Percentiles rank a stretch among this genome's conserved stretches.
These are phyloP conservation scores for Zophobas morio DNA, from an alignment of 1,140 invertebrate genomes.

Conservation along the genomic window DNA sequence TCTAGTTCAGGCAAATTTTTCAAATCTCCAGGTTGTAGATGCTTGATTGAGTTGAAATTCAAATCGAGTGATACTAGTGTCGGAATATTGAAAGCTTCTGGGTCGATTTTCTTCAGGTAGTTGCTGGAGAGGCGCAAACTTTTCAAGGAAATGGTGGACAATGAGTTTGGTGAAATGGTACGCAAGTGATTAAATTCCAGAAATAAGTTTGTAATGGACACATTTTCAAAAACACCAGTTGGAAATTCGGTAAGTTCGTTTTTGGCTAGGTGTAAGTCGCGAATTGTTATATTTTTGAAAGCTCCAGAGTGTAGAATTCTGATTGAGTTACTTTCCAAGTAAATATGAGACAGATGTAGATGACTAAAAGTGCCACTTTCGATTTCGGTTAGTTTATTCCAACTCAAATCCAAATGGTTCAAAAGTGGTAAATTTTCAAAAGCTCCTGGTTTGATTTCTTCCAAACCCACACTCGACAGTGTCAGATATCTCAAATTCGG, in stretches of 20 bases:
- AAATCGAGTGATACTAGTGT: neutral
- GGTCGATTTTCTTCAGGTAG: conserved; percentile 4
- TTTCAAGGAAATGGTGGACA: neutral
- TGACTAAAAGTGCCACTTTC: neutral
- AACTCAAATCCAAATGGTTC: neutral
- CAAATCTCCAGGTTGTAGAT: conserved; percentile 39
- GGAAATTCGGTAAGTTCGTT: conserved; percentile 1
- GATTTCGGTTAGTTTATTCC: neutral
- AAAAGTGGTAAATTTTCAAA: conserved; percentile 1
- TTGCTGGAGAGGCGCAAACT: neutral
- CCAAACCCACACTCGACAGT: neutral
- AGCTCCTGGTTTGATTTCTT: conserved; percentile 2
- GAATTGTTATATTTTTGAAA: conserved; percentile 4
- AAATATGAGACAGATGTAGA: neutral
- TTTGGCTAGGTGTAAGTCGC: neutral
- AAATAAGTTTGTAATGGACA: neutral
- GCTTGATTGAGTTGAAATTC: neutral
- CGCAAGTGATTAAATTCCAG: neutral
- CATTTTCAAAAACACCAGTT: conserved; percentile 10
- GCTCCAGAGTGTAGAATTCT: neutral
- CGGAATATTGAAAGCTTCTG: neutral
- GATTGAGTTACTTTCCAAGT: neutral
- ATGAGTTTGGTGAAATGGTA: neutral
- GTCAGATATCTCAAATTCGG: neutral
- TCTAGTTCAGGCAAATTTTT: conserved; percentile 48